Evolutionary conservation across 2,797 vertebrate genomes (phyloP), one percentile per base, ranked within the genome.

Genomic region (Malacoctenus gilli): DNA sequence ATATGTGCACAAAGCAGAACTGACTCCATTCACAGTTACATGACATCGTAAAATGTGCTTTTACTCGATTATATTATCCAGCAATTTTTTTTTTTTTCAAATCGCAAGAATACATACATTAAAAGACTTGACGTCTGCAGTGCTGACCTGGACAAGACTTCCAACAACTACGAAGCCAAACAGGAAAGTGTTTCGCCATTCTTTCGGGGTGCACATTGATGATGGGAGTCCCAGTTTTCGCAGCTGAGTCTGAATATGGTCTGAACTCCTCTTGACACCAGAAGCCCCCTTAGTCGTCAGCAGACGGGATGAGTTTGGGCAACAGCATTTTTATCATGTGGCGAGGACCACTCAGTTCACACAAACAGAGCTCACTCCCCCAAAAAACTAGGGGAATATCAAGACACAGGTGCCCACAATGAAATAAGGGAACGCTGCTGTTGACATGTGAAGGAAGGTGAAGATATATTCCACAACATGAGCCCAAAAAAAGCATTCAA

Each of bases 221-320:
- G 70, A 48, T 13, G 40, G 60, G 32, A 30, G n/a, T 12, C 25
- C 11, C 13, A 19, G 2, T 16, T 49, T 40, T 68, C 22, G 5
- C 35, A 47, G 31, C 53, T 62, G 43, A 68, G 38, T 58, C 36
- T 59, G 52, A 39, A 53, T 47, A 25, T 11, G 21, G 22, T 39
- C 25, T 65, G 49, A 76, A 37, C 49, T 53, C 21, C 11, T 10
- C 37, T 34, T 6, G 8, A 59, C 67, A 52, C 59, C n/a, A n/a
- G n/a, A 53, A 67, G 39, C 21, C 14, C 36, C 30, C 2, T 3
- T 44, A 22, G 39, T 56, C 51, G 47, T 74, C 46, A 39, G 50
- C 37, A 66, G 56, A 57, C 59, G 14, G 49, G 58, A 73, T 44
- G 19, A 37, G 51, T 43, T 59, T 59, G 25, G 47, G 59, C 34